Evolutionary conservation across 1,140 invertebrate genomes (phyloP), one percentile per base, ranked within the genome.

Genomic region (Vollenhovia emeryi): DNA sequence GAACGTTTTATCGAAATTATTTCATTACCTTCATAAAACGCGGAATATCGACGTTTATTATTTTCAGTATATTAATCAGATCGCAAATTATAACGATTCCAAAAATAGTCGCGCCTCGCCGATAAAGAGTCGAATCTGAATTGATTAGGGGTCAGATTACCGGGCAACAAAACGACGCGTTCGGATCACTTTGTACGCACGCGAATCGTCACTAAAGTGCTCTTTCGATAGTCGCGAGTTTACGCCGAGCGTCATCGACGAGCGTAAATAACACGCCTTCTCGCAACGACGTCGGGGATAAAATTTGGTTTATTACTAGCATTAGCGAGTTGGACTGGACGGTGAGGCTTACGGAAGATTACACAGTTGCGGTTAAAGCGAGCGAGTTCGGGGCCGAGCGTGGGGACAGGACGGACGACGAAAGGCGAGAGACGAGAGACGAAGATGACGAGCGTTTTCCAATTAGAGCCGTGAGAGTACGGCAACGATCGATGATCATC

Each of bases 401-500:
- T 5, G 33, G 33, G n/a, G 69, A 80, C 76, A 21, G 9, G 64
- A 45, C 69, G 62, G 68, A 73, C n/a, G n/a, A n/a, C n/a, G n/a
- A n/a, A n/a, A n/a, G n/a, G n/a, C n/a, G n/a, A 80, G 75, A 36
- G 59, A 33, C 18, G 86, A 50, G 84, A 59, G 64, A 48, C 36
- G 43, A 33, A 33, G 76, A 60, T 24, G 78, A 86, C 80, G 85
- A 82, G 57, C 74, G 86, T 89, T 91, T 87, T 86, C 87, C 90
- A 91, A 91, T 91, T 91, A 91, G 85, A 43, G 3, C 50, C 60
- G 52, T 40, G 73, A 13, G 59, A 43, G 27, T 36, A 52, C 9
- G 11, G 60, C 62, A 24, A 24, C 82, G 89, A 91, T 91, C 89
- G 89, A 89, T 83, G 86, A 87, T 87, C 76, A 84, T 76, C 76